Evolutionary conservation across 2,113 vertebrate species (phyloP).

Genomic region (Prochilodus magdalenae): DNA sequence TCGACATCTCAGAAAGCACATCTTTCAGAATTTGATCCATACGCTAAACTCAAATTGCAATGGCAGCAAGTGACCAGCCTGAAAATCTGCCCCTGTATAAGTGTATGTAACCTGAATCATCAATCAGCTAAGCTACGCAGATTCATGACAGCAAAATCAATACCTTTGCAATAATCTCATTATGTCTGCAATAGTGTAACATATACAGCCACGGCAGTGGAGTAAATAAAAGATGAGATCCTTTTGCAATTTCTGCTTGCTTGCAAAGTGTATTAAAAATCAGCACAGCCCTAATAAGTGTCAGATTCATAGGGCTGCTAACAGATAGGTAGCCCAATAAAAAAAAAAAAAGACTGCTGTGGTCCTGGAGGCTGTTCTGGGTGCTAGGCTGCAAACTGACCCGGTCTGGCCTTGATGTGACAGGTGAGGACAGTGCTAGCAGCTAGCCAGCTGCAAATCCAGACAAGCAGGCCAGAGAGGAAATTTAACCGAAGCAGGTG

Average conservation of each 20-base stretch:
- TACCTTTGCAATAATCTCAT: not conserved
- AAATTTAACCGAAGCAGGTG: not conserved
- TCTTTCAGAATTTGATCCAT: not conserved
- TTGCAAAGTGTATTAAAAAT: not conserved
- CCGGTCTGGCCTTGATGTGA: not conserved
- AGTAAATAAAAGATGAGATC: not conserved
- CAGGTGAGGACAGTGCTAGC: not conserved
- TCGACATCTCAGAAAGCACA: not conserved
- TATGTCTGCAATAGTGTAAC: not conserved
- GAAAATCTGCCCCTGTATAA: not conserved
- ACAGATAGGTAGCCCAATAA: not conserved
- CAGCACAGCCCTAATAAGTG: not conserved
- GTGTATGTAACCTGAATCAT: not conserved
- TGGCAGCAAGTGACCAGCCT: not conserved
- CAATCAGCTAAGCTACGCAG: not conserved
- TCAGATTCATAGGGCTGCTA: slow-evolving; percentile 3
- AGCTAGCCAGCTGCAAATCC: not conserved
- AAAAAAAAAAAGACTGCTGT: not conserved
- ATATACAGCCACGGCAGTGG: not conserved
- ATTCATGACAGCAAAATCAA: slow-evolving; percentile 5
- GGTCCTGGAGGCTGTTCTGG: not conserved
- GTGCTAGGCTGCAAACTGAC: not conserved
- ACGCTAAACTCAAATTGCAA: not conserved
- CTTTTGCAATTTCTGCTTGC: not conserved
- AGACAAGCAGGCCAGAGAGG: not conserved